These are phyloP conservation scores for Drosophila erecta DNA, from an alignment of 1,140 invertebrate species.

Conservation along the genomic window DNA sequence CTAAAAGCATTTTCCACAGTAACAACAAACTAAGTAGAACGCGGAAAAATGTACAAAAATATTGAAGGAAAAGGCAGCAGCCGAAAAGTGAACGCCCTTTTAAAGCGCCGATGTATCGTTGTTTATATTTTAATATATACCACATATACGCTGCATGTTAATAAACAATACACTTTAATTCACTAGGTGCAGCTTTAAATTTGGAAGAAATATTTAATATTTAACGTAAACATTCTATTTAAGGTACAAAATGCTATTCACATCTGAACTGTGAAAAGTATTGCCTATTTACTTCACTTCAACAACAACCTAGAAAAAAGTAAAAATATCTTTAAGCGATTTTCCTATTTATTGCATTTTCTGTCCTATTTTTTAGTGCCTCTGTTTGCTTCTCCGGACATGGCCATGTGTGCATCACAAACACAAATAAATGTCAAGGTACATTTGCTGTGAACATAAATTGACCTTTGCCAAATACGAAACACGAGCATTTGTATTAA, in stretches of 20 bases:
- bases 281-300: too few species aligned
- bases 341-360: constrained; percentile 54
- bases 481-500: too few species aligned
- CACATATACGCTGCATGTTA: too few species aligned
- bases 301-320: constrained; percentile 29
- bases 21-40: constrained; percentile 57
- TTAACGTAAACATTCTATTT: too few species aligned
- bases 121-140: too few species aligned
- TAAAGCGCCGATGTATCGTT: too few species aligned
- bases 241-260: too few species aligned
- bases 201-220: too few species aligned
- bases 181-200: too few species aligned
- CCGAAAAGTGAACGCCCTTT: constrained; percentile 16
- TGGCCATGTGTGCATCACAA: too few species aligned
- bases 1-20: constrained; percentile 73
- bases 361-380: constrained; percentile 1
- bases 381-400: neutral
- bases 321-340: constrained; percentile 41
- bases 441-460: constrained; percentile 46
- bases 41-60: constrained; percentile 38
- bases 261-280: too few species aligned
- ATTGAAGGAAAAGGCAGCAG: neutral
- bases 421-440: constrained; percentile 63
- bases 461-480: constrained; percentile 33
- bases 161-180: too few species aligned